Evolutionary conservation across 30 jellyfish, hydroid and myxozoan species (phyloP), one percentile per base, ranked within the genome.

Genomic region (Aurelia aurita): DNA sequence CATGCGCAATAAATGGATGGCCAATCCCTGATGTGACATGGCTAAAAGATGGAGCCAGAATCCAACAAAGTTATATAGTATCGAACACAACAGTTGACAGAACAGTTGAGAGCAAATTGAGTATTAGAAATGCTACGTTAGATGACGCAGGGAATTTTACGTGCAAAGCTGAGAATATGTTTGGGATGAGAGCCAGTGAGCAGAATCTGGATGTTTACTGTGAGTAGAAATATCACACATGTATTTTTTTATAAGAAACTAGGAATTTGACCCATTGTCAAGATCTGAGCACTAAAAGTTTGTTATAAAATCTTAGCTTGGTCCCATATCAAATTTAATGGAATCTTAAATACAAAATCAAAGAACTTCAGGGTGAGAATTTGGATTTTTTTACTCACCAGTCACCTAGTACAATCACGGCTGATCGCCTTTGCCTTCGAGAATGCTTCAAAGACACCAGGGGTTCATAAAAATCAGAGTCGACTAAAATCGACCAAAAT

Each of bases 141-240:
- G 29, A 19, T 19, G 86, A 74, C 15, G 75, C 64, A 5, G 86
- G 86, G 9, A 29, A 57, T 7, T 74, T 39, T 34, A 22, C 74
- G 0, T 74, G 86, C 63, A 28, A 11, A 7, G 71, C 86, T 13
- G 86, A 74, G 63, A 74, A 74, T 59, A 55, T 74, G 86, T 74
- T 74, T 31, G 86, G 75, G 25, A 74, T 59, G 45, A 39, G 44
- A 16, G 21, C 16, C 3, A n/a, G 19, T 29, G 23, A 22, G 21
- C 46, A 16, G 18, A 28, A 15, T 14, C 51, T 74, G 34, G 32
- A 55, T 53, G 62, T 74, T 4, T 23, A 53, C 26, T 25, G 86
- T 74, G 21, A 74, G 86, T 67, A 12, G 14, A 31, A 16, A 61
- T 22, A 32, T 4, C 13, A 16, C 34, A 61, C 29, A 4, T 21